These are phyloP conservation scores for Trematomus bernacchii DNA, from an alignment of 2,797 vertebrate genomes.

Conservation along the genomic window DNA sequence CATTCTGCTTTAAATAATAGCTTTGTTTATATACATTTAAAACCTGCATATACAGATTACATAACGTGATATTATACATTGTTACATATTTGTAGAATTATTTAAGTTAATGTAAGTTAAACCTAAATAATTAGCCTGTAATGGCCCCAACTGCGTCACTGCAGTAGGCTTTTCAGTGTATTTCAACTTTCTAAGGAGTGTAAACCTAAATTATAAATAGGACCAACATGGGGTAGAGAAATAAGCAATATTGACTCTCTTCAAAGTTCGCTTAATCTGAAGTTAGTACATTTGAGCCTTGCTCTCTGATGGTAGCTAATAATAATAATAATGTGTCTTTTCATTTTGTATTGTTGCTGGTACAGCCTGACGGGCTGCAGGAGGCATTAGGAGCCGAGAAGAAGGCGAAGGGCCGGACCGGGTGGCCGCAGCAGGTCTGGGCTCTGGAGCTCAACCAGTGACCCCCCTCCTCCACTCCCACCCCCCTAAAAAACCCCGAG, in stretches of 20 bases:
- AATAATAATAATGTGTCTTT: not conserved
- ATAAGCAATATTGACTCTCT: too few species aligned
- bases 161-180: rapidly evolving
- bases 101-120: not conserved
- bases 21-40: not conserved
- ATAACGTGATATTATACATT: not conserved
- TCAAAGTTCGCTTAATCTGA: too few species aligned
- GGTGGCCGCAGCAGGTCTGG: constrained; percentile 98
- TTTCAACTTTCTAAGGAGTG: not conserved
- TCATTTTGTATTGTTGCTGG: constrained; percentile 3
- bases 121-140: not conserved
- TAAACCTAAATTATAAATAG: not conserved
- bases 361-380: constrained; percentile 87
- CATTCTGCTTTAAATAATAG: not conserved
- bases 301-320: too few species aligned
- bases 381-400: constrained; percentile 89
- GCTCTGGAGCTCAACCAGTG: constrained; percentile 95
- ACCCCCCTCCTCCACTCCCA: constrained; percentile 46
- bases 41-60: rapidly evolving
- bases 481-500: constrained; percentile 2
- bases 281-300: not conserved
- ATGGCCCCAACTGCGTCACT: constrained; percentile 2
- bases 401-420: constrained; percentile 94
- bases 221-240: too few species aligned
- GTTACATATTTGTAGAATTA: not conserved